These are phyloP conservation scores for Tetrao urogallus DNA, from an alignment of 2,113 vertebrate species.

Conservation along the genomic window DNA sequence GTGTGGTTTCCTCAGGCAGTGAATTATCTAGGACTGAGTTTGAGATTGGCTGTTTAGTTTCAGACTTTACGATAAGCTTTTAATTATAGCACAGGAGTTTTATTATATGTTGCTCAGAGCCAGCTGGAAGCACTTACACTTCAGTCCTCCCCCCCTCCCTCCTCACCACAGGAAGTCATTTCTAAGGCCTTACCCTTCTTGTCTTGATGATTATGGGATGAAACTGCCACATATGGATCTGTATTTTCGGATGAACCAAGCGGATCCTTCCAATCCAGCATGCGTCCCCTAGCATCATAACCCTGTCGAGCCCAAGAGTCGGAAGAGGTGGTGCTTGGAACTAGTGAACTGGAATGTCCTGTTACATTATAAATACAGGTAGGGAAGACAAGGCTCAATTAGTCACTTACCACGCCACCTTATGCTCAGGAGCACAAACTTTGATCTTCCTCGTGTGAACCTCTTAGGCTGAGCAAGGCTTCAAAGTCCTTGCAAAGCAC, in stretches of 20 bases:
- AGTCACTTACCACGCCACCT: constrained; percentile 40
- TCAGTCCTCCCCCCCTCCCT: constrained; percentile 77
- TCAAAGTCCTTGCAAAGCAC: neutral
- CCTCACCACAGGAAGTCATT: constrained; percentile 76
- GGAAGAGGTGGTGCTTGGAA: constrained; percentile 88
- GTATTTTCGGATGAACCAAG: constrained; percentile 90
- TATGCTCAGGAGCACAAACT: neutral
- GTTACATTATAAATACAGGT: constrained; percentile 88
- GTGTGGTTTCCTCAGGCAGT: constrained; percentile 71
- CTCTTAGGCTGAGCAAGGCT: neutral
- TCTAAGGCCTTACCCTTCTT: constrained; percentile 99
- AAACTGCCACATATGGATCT: constrained; percentile 93
- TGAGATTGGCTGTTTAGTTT: constrained; percentile 48
- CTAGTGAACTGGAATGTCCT: constrained; percentile 92
- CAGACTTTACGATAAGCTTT: constrained; percentile 62
- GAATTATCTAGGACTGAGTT: constrained; percentile 24
- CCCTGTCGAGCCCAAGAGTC: constrained; percentile 83
- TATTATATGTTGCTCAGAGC: constrained; percentile 27
- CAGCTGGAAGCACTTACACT: constrained; percentile 91
- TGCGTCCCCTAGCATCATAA: constrained; percentile 89
- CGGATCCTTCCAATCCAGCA: constrained; percentile 90
- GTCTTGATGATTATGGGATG: constrained; percentile 96
- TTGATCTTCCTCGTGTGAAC: neutral
- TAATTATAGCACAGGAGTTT: constrained; percentile 47
- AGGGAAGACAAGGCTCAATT: constrained; percentile 71